Evolutionary conservation across 2,888 invertebrate genomes (phyloP).

Genomic region (Megastigmus dorsalis): DNA sequence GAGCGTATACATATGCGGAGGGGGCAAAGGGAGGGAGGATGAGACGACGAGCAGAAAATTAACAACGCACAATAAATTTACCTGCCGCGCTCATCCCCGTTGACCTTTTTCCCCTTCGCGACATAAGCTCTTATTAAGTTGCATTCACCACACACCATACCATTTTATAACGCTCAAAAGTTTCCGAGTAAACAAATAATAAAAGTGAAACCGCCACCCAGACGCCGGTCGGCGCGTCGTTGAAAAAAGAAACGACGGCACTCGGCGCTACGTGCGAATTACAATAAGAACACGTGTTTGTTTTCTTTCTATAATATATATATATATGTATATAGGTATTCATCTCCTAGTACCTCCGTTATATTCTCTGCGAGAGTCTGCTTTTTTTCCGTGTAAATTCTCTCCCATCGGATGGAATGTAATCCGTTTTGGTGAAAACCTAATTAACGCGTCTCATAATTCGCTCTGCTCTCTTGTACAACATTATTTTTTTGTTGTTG

Average conservation of each 20-base stretch:
- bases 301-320: no score
- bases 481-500: conserved; percentile 1
- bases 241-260: background rate
- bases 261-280: background rate
- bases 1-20: background rate
- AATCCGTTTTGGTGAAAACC: conserved; percentile 38
- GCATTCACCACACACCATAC: background rate
- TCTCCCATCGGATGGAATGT: conserved; percentile 42
- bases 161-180: background rate
- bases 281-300: conserved; percentile 6
- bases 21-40: background rate
- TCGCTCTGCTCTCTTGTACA: background rate
- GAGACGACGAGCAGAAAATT: conserved; percentile 8
- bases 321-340: background rate
- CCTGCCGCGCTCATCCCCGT: background rate
- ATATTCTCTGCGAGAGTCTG: background rate
- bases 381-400: conserved; percentile 30
- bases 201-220: background rate
- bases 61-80: background rate
- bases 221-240: background rate
- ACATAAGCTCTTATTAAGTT: conserved; percentile 25
- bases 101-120: background rate
- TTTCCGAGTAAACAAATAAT: conserved; percentile 2
- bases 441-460: conserved; percentile 38
- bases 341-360: background rate